Percentiles rank a stretch among this genome's conserved stretches.
Evolutionary conservation across 35 echinoderm and acorn worm genomes (phyloP).

Genomic region (Apostichopus japonicus): DNA sequence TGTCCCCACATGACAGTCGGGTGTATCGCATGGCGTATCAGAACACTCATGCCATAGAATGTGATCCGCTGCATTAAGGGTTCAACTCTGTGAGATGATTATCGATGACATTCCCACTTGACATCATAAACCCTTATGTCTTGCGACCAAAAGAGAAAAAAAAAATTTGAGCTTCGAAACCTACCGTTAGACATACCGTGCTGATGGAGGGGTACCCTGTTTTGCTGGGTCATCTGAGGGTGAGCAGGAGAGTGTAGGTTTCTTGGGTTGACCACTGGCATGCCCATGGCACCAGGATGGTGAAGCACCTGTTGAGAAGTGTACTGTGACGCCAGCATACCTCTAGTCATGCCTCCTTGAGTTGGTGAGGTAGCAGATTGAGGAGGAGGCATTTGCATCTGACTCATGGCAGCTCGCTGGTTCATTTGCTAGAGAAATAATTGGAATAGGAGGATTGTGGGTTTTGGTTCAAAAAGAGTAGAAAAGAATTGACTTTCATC

Average conservation of each 20-base stretch:
- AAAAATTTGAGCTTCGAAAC: not conserved
- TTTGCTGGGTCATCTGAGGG: constrained; percentile 15
- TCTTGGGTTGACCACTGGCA: constrained; percentile 35
- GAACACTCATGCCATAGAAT: too few relatives aligned
- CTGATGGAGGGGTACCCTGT: not conserved
- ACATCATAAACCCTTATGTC: too few relatives aligned
- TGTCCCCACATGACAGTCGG: too few relatives aligned
- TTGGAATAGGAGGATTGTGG: too few relatives aligned
- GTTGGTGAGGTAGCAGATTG: constrained; percentile 29
- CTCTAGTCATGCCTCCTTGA: constrained; percentile 19
- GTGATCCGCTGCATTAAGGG: too few relatives aligned
- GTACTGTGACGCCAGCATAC: constrained; percentile 59
- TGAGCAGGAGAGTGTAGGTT: constrained; percentile 25
- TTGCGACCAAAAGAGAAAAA: too few relatives aligned
- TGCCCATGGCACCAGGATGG: constrained; percentile 39
- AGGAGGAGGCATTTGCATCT: constrained; percentile 25
- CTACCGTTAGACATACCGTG: constrained; percentile 16
- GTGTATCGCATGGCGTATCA: too few relatives aligned
- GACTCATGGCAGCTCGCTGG: constrained; percentile 33
- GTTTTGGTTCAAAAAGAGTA: too few relatives aligned
- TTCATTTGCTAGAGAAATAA: not conserved
- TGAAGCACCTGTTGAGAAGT: constrained; percentile 32
- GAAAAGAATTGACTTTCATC: too few relatives aligned
- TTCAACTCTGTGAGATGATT: too few relatives aligned
- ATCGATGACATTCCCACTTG: too few relatives aligned